A percentile compares a stretch with the other conserved stretches of the same genome.
Evolutionary conservation across 2,888 invertebrate species (phyloP).

Genomic region (Cerastis rubricosa): DNA sequence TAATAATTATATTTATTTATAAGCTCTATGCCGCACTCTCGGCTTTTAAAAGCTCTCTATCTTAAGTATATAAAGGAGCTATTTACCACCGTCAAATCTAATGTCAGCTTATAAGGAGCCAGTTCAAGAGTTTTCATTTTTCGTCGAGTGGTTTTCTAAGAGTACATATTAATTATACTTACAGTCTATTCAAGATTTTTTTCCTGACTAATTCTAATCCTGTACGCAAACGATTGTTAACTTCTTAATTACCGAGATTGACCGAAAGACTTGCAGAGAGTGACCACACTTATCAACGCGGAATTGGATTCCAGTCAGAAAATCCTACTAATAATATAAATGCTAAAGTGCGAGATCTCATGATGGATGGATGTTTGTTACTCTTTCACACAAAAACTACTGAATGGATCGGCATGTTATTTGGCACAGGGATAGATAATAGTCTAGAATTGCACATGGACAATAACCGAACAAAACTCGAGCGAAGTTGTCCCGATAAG

Average conservation of each 20-base stretch:
- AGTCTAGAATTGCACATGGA: too few species aligned
- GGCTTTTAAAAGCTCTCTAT: slow-evolving; percentile 17
- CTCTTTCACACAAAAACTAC: too few species aligned
- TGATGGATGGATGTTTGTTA: too few species aligned
- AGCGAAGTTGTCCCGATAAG: too few species aligned
- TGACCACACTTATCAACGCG: background rate
- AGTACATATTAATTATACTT: background rate
- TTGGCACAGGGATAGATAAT: too few species aligned
- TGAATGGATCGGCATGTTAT: too few species aligned
- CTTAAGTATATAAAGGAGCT: background rate
- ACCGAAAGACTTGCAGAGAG: background rate
- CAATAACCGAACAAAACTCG: too few species aligned
- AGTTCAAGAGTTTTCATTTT: background rate
- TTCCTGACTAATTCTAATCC: background rate
- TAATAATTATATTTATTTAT: too few species aligned
- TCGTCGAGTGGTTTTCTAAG: background rate
- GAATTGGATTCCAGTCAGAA: background rate
- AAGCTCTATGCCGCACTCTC: background rate
- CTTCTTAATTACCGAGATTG: fast-evolving
- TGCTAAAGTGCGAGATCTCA: too few species aligned
- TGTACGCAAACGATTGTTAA: background rate
- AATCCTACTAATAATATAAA: too few species aligned
- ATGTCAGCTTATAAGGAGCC: slow-evolving; percentile 16
- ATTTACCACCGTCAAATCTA: background rate
- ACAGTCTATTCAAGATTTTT: background rate